These are phyloP conservation scores for Ambastaia sidthimunki DNA, from an alignment of 2,797 vertebrate species.

Conservation along the genomic window DNA sequence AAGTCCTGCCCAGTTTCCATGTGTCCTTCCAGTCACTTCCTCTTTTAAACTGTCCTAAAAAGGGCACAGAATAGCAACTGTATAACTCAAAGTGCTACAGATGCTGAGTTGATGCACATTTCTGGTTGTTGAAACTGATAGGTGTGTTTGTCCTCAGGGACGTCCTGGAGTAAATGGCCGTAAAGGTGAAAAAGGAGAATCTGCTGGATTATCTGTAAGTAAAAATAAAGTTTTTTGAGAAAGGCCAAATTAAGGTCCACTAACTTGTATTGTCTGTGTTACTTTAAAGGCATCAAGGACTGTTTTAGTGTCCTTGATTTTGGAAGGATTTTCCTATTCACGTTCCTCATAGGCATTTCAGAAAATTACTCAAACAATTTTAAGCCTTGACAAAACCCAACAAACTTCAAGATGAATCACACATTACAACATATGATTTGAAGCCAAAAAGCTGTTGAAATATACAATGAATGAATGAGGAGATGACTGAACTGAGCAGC, in stretches of 20 bases:
- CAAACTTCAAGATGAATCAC: not conserved
- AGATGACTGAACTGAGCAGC: not conserved
- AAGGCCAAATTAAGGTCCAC: not conserved
- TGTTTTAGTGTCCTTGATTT: not conserved
- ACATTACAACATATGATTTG: not conserved
- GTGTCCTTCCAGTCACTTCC: too few relatives aligned
- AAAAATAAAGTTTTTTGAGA: not conserved
- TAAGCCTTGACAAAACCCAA: not conserved
- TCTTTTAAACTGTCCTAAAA: too few relatives aligned
- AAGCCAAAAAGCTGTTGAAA: not conserved
- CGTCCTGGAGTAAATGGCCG: slow-evolving; percentile 85
- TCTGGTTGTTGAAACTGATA: not conserved
- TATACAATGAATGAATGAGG: not conserved
- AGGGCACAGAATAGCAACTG: too few relatives aligned
- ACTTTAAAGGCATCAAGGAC: too few relatives aligned
- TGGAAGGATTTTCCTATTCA: not conserved
- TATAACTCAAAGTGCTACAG: not conserved
- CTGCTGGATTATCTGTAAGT: slow-evolving; percentile 76
- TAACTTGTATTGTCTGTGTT: too few relatives aligned
- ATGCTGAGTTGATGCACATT: not conserved
- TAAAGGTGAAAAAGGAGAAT: slow-evolving; percentile 87
- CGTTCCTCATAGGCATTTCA: not conserved
- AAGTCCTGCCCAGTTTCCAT: too few relatives aligned
- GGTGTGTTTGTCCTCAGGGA: slow-evolving; percentile 76
- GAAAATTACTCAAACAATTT: not conserved